Conservation (phyloP, 2,797 vertebrate species). For the Rhinatrema bivittatum region DNA sequence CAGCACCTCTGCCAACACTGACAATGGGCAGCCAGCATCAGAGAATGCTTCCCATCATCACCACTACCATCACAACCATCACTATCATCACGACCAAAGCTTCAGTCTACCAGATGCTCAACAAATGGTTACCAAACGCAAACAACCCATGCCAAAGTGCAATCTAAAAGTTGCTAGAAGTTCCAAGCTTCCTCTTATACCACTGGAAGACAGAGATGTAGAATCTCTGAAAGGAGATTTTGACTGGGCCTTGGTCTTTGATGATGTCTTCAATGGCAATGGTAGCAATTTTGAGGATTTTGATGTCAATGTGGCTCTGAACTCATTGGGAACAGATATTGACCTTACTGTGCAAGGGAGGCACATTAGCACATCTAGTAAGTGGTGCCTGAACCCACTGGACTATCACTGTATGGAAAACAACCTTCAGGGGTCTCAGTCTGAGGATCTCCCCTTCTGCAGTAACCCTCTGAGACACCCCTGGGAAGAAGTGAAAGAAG, state of each 20-base stretch:
- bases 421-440: slow-evolving; percentile 13
- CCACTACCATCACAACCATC: slow-evolving; percentile 29
- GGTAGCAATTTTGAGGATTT: slow-evolving; percentile 76
- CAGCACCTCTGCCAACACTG: slow-evolving; percentile 17
- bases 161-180: slow-evolving; percentile 35
- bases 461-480: slow-evolving; percentile 54
- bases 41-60: slow-evolving; percentile 12
- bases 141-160: slow-evolving; percentile 37
- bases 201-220: slow-evolving; percentile 49
- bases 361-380: slow-evolving; percentile 27
- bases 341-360: slow-evolving; percentile 56
- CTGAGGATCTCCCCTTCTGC: slow-evolving; percentile 55
- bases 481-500: slow-evolving; percentile 74
- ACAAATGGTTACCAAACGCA: slow-evolving; percentile 36
- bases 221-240: slow-evolving; percentile 65
- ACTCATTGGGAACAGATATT: slow-evolving; percentile 66
- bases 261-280: slow-evolving; percentile 53
- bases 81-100: neutral
- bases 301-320: slow-evolving; percentile 73
- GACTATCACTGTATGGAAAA: slow-evolving; percentile 25
- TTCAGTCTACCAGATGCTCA: neutral
- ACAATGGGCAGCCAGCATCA: neutral
- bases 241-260: slow-evolving; percentile 68
- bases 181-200: slow-evolving; percentile 58
- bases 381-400: too few relatives aligned